phyloP scores from a whole-genome alignment of 1,140 invertebrate species.

The Danaus melanippus region DNA sequence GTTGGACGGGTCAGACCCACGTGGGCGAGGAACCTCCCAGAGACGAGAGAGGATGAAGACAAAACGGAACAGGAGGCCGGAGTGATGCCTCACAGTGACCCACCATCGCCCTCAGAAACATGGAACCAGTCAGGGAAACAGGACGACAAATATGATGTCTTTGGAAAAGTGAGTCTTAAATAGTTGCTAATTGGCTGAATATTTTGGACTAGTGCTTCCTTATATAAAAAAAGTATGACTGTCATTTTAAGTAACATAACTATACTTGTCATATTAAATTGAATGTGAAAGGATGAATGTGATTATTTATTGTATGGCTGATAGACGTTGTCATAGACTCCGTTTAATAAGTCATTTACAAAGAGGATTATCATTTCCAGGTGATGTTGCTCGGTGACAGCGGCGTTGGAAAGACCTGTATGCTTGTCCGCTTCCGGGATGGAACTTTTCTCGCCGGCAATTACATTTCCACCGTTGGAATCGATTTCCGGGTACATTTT shows the following conservation, averaged over 20 bases:
- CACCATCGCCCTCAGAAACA: slow-evolving; percentile 43
- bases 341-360: too few relatives aligned
- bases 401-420: slow-evolving; percentile 91
- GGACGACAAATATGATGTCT: slow-evolving; percentile 69
- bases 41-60: slow-evolving; percentile 52
- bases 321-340: too few relatives aligned
- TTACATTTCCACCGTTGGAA: slow-evolving; percentile 95
- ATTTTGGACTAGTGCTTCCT: too few relatives aligned
- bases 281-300: too few relatives aligned
- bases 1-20: slow-evolving; percentile 61
- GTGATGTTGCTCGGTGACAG: slow-evolving; percentile 92
- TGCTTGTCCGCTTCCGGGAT: slow-evolving; percentile 88
- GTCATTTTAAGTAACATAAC: too few relatives aligned
- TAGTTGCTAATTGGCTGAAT: not conserved
- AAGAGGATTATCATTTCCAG: slow-evolving; percentile 65
- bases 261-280: too few relatives aligned
- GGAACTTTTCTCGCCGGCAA: slow-evolving; percentile 89
- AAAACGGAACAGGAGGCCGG: slow-evolving; percentile 42
- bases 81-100: slow-evolving; percentile 57
- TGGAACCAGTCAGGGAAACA: slow-evolving; percentile 57
- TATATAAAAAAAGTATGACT: too few relatives aligned
- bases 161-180: slow-evolving; percentile 69
- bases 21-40: slow-evolving; percentile 60
- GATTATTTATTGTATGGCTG: too few relatives aligned
- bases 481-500: slow-evolving; percentile 89